Base-by-base conservation (phyloP, 2,113 vertebrate genomes). In the Hippocampus zosterae region DNA sequence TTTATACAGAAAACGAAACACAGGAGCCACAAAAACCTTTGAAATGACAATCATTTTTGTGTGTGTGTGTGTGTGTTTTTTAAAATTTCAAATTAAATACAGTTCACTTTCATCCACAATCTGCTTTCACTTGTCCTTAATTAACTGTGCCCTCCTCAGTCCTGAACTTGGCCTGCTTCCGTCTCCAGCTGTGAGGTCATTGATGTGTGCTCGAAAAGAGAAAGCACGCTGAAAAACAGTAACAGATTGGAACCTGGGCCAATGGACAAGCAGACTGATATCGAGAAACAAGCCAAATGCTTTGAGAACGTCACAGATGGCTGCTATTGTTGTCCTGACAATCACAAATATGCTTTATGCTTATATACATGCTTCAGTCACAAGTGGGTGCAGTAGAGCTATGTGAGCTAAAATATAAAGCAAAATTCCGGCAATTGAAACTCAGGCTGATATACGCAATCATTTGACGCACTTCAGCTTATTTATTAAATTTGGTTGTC, bases 281-380 rank as follows among this genome's bases (percentile, higher is more conserved):
- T 74, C n/a, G 67, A 74, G 40, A 78, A 52, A 65, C 71, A 62
- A 79, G 74, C 80, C 83, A 85, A 83, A 69, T 66, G 71, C 79
- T 84, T 80, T 80, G 76, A 73, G 60, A 84, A 72, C 75, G 19
- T 76, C 83, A 84, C 82, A 87, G 85, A 86, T 86, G 81, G 82
- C 78, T 65, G 61, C 71, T 76, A 25, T 84, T 60, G 62, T 74
- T 70, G 33, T 25, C 55, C 69, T 67, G 55, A 42, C 29, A 1
- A 18, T 62, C 72, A 73, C 76, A 78, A 83, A 69, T 79, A 37
- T 67, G 29, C 70, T 65, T 37, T 44, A 2, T 59, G 52, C 50
- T 9, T 23, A 18, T 42, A 56, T 70, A 41, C n/a, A 42, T 52
- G 25, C 15, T 19, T 55, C 21, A 29, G 15, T 68, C 5, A 6